Evolutionary conservation across 2,113 vertebrate species (phyloP).

Genomic region (Corythornis cristatus): DNA sequence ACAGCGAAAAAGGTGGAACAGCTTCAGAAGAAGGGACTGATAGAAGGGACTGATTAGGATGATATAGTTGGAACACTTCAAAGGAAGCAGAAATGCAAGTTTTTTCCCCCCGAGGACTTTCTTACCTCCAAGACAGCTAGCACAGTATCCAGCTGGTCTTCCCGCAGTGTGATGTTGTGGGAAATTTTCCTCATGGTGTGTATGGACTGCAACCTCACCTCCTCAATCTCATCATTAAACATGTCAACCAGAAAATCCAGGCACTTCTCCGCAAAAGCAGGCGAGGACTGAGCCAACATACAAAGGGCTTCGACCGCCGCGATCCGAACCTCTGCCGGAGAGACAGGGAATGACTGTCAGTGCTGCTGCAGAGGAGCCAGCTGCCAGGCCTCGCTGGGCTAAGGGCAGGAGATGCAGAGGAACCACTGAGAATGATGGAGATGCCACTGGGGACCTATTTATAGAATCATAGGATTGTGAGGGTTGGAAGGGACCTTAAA

Average conservation of each 20-base stretch:
- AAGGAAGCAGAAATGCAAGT: neutral
- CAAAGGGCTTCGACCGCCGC: slow-evolving; percentile 94
- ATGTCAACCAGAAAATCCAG: slow-evolving; percentile 98
- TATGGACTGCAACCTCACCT: slow-evolving; percentile 95
- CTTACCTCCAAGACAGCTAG: slow-evolving; percentile 93
- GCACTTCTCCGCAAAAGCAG: slow-evolving; percentile 94
- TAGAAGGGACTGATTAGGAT: neutral
- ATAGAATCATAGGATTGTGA: no score
- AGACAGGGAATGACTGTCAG: neutral
- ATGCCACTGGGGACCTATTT: neutral
- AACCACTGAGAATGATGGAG: rapidly evolving
- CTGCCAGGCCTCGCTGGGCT: neutral
- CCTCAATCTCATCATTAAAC: slow-evolving; percentile 99
- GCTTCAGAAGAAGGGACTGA: neutral
- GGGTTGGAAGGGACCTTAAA: no score
- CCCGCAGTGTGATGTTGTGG: slow-evolving; percentile 91
- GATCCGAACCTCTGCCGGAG: slow-evolving; percentile 88
- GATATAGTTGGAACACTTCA: neutral
- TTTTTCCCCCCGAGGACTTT: neutral
- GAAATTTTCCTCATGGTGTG: slow-evolving; percentile 95
- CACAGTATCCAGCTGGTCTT: slow-evolving; percentile 97
- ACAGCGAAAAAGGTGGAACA: neutral
- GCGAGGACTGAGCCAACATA: slow-evolving; percentile 89
- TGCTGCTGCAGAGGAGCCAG: neutral
- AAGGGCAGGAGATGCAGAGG: neutral